Conservation (phyloP, 2,888 invertebrate species). For the Rhamnusium bicolor region DNA sequence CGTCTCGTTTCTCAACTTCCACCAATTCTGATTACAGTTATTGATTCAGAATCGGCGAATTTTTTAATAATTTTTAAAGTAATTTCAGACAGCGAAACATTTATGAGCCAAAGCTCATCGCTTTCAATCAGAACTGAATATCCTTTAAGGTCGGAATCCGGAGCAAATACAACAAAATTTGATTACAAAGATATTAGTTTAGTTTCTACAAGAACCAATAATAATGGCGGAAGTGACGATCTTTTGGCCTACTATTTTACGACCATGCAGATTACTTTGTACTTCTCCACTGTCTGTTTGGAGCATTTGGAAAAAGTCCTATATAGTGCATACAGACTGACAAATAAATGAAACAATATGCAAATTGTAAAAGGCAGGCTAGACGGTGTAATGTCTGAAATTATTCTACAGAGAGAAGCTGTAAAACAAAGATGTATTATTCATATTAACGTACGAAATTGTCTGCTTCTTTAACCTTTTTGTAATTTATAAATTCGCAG, state of each 20-base stretch:
- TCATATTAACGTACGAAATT: background rate
- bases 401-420: background rate
- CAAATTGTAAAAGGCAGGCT: conserved; percentile 9
- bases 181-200: background rate
- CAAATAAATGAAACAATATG: conserved; percentile 16
- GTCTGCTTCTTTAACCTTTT: background rate
- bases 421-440: background rate
- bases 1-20: too few relatives aligned
- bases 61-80: too few relatives aligned
- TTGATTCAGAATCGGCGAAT: too few relatives aligned
- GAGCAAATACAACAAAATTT: too few relatives aligned
- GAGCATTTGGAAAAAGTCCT: background rate
- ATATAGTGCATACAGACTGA: conserved; percentile 14
- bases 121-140: too few relatives aligned
- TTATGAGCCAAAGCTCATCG: too few relatives aligned
- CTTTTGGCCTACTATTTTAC: background rate
- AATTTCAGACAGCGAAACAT: too few relatives aligned
- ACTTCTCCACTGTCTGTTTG: background rate
- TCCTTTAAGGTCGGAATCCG: too few relatives aligned
- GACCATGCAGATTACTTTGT: conserved; percentile 14
- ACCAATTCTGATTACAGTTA: too few relatives aligned
- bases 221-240: background rate
- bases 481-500: too few relatives aligned
- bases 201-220: background rate
- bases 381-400: background rate